Conservation (phyloP, 2,113 vertebrate genomes). For the Toxotes chatareus region DNA sequence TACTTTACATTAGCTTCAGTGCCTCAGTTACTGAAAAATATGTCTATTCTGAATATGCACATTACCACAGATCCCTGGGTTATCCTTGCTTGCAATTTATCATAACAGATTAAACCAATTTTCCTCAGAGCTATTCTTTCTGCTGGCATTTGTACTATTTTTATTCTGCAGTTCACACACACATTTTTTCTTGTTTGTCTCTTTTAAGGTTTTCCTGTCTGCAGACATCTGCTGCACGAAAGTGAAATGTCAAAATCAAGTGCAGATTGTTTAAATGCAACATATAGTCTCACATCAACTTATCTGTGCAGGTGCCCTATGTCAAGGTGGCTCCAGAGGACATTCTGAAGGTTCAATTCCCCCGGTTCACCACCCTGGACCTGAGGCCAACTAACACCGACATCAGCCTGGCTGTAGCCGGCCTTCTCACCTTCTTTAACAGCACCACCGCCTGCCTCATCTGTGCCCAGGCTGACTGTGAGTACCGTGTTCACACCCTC, state of each 20-base stretch:
- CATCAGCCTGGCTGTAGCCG: slow-evolving; percentile 95
- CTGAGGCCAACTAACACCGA: slow-evolving; percentile 97
- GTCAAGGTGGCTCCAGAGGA: slow-evolving; percentile 98
- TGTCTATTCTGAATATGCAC: slow-evolving; percentile 49
- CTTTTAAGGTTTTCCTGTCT: slow-evolving; percentile 15
- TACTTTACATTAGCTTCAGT: slow-evolving; percentile 29
- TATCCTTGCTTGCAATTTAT: slow-evolving; percentile 50
- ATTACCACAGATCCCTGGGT: slow-evolving; percentile 43
- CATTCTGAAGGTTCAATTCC: slow-evolving; percentile 95
- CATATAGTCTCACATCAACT: slow-evolving; percentile 20
- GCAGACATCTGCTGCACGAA: not conserved
- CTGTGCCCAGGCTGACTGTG: slow-evolving; percentile 98
- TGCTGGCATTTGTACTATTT: slow-evolving; percentile 50
- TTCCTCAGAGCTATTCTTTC: slow-evolving; percentile 37
- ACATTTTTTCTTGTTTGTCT: slow-evolving; percentile 25
- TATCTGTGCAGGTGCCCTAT: slow-evolving; percentile 91
- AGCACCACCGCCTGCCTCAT: slow-evolving; percentile 97
- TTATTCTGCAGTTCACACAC: slow-evolving; percentile 18
- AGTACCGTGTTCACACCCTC: slow-evolving; percentile 76
- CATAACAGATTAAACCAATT: slow-evolving; percentile 45
- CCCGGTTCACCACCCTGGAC: slow-evolving; percentile 97
- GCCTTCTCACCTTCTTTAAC: slow-evolving; percentile 97
- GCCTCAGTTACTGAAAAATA: slow-evolving; percentile 44
- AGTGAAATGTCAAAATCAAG: slow-evolving; percentile 6
- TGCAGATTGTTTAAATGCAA: slow-evolving; percentile 8